These are phyloP conservation scores for Andrena bicolor DNA, from an alignment of 2,888 invertebrate species.

Conservation along the genomic window DNA sequence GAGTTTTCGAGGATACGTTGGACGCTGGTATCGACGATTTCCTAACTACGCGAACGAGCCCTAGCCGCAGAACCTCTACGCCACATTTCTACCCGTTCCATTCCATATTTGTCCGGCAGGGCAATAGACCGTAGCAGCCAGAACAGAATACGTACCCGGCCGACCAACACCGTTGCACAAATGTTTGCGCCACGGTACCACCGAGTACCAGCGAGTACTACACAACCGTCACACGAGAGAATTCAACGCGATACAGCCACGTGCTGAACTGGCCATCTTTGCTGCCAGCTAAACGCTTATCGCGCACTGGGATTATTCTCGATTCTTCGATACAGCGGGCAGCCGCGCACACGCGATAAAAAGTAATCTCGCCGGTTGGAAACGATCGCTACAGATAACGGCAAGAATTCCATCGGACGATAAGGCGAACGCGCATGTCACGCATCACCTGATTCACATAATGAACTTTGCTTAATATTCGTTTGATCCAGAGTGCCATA, in stretches of 20 bases:
- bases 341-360: slow-evolving; percentile 6
- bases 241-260: slow-evolving; percentile 31
- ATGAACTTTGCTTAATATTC: slow-evolving; percentile 1
- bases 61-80: slow-evolving; percentile 24
- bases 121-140: slow-evolving; percentile 62
- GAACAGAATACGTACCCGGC: slow-evolving; percentile 37
- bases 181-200: slow-evolving; percentile 68
- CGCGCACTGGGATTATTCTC: slow-evolving; percentile 5
- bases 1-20: no score
- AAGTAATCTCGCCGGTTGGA: slow-evolving; percentile 17
- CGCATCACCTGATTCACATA: slow-evolving; percentile 27
- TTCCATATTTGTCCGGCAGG: slow-evolving; percentile 62
- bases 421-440: background rate
- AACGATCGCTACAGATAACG: slow-evolving; percentile 4
- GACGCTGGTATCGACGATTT: background rate
- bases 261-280: slow-evolving; percentile 56
- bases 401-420: background rate
- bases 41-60: background rate
- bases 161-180: slow-evolving; percentile 51
- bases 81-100: slow-evolving; percentile 41
- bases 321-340: slow-evolving; percentile 34
- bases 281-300: slow-evolving; percentile 21
- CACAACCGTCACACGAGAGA: slow-evolving; percentile 37
- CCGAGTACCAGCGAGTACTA: slow-evolving; percentile 66
- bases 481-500: background rate